Evolutionary conservation across 2,113 vertebrate species (phyloP).

Genomic region (Loxodonta africana): DNA sequence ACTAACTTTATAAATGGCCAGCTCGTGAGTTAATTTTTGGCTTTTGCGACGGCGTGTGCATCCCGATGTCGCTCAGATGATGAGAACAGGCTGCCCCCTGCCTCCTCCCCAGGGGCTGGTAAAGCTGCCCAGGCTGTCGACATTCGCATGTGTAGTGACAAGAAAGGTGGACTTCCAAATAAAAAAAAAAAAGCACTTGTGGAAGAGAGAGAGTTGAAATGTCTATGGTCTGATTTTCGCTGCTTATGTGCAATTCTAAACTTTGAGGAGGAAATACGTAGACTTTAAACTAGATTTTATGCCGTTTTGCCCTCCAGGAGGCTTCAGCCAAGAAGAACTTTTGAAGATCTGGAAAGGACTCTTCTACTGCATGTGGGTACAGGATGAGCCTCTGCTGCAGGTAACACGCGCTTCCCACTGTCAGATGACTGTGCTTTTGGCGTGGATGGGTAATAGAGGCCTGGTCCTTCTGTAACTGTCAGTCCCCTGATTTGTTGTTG

Average conservation of each 20-base stretch:
- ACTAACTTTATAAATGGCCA: background rate
- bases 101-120: background rate
- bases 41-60: no score
- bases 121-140: background rate
- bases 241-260: background rate
- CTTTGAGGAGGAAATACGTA: background rate
- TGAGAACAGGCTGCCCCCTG: fast-evolving
- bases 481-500: background rate
- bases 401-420: conserved; percentile 81
- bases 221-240: background rate
- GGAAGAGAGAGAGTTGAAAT: background rate
- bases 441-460: background rate
- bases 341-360: conserved; percentile 98
- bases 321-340: conserved; percentile 93
- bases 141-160: background rate
- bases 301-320: conserved; percentile 85
- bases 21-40: background rate
- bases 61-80: background rate
- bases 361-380: conserved; percentile 97
- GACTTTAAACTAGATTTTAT: conserved; percentile 26
- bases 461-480: fast-evolving
- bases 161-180: background rate
- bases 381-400: conserved; percentile 95
- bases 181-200: background rate
- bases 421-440: background rate